Base-by-base conservation (phyloP, 2,113 vertebrate genomes). In the Neodontobutis hainanensis region DNA sequence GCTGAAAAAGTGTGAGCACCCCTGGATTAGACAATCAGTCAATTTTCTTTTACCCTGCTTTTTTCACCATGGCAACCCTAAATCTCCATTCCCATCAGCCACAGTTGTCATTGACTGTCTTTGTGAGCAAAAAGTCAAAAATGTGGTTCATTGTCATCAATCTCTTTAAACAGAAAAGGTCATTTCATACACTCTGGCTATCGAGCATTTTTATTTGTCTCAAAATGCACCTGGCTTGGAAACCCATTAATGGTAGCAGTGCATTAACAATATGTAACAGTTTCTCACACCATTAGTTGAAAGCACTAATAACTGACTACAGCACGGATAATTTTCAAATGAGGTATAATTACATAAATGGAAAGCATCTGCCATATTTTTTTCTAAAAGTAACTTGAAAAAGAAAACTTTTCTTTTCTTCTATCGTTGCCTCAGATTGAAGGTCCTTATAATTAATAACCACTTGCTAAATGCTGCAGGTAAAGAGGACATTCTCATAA, bases 361-460 rank as follows among this genome's bases (percentile, higher is more conserved):
- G 56, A 38, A 42, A 35, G 43, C n/a, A 65, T 53, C 51, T 62
- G 43, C 32, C 16, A 16, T 16, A 44, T 56, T 63, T 11, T 15
- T 38, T 15, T 57, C 38, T 38, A 36, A 43, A 43, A 43, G 6
- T 10, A 9, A 15, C 6, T 42, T 35, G 2, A 66, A 35, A 5
- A 1, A 9, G 11, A 8, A 19, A 5, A 61, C 55, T 3, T n/a
- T 4, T 16, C 14, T 7, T 48, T 68, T 70, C 57, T 8, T 46
- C 51, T 34, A 11, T 56, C 19, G n/a, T 7, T 7, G 5, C 61
- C 44, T 11, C 11, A 35, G 1, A 59, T 15, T 43, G 19, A 16
- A 74, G 53, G 34, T 51, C 60, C 44, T 44, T 11, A 27, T 78
- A 70, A 43, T 57, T 47, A 67, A 58, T 69, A 35, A 59, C 11